phyloP scores from a whole-genome alignment of 2,888 invertebrate genomes.

The Agapetus fuscipes region DNA sequence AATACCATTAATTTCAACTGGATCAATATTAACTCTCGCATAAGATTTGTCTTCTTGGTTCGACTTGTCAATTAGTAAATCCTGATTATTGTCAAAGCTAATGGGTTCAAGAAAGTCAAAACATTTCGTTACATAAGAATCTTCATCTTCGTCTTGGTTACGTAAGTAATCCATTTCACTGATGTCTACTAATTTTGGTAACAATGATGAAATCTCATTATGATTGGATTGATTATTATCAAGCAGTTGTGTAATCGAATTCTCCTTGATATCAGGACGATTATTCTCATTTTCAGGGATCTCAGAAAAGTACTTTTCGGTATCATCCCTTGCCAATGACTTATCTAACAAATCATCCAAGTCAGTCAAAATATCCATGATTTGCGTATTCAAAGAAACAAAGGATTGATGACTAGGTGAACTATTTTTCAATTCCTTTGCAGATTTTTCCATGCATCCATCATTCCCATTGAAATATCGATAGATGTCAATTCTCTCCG shows the following conservation, averaged over 20 bases:
- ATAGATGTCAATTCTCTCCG: not conserved
- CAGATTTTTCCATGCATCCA: not conserved
- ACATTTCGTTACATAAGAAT: not conserved
- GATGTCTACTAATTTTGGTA: no score
- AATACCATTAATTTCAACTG: not conserved
- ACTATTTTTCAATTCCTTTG: not conserved
- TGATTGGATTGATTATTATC: no score
- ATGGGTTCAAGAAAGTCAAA: not conserved
- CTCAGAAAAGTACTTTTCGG: not conserved
- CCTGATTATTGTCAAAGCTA: not conserved
- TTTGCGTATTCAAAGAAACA: slow-evolving; percentile 13
- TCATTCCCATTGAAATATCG: not conserved
- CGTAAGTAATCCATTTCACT: no score
- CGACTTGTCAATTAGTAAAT: not conserved
- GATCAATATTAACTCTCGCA: not conserved
- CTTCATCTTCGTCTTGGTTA: no score
- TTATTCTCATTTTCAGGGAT: no score
- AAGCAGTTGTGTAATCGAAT: no score
- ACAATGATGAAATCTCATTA: no score
- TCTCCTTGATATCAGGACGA: no score
- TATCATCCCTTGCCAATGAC: slow-evolving; percentile 27
- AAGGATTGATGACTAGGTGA: slow-evolving; percentile 1
- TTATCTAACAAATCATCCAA: slow-evolving; percentile 50
- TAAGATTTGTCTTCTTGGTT: not conserved
- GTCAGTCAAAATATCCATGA: slow-evolving; percentile 46